Evolutionary conservation across 2,797 vertebrate genomes (phyloP), one percentile per base, ranked within the genome.

Genomic region (Vultur gryphus): DNA sequence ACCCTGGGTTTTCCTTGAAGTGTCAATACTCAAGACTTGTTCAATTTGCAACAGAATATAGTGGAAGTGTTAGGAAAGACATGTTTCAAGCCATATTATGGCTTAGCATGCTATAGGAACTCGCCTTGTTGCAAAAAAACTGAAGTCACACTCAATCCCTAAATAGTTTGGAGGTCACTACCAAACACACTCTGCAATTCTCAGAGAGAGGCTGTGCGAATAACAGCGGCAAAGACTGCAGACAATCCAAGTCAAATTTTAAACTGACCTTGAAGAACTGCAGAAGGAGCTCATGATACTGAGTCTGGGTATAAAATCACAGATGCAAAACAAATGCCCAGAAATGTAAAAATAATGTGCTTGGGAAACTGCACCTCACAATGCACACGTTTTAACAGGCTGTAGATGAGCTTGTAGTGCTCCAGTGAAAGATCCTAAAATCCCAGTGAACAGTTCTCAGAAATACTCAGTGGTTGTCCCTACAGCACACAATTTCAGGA

Each of bases 221-320:
- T 84, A 96, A 92, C 91, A 95, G 93, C 91, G 87, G 79, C 87
- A 94, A 95, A 88, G 94, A 51, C 58, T 94, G 85, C 66, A 96
- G 78, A 94, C 87, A 93, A 91, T 83, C 65, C 87, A 81, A 91
- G 94, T 89, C 76, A 95, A 87, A 84, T 90, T 92, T 96, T 72
- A 84, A 90, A 75, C 13, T 69, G 92, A 95, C 91, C 93, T 96
- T 95, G 92, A 96, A 94, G 92, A 96, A 88, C 65, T 84, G 95
- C 87, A 86, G 82, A 90, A 89, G 58, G 76, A 84, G 88, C 72
- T 96, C 91, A 93, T 13, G 82, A 93, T 88, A 62, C 72, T 33
- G 51, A 84, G 76, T 86, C 82, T 81, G 94, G 35, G 82, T 75
- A 95, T 67, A 91, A 95, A 97, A 88, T 92, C 92, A 78, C 65